phyloP scores from a whole-genome alignment of 2,113 vertebrate genomes.

The Chaetops frenatus region DNA sequence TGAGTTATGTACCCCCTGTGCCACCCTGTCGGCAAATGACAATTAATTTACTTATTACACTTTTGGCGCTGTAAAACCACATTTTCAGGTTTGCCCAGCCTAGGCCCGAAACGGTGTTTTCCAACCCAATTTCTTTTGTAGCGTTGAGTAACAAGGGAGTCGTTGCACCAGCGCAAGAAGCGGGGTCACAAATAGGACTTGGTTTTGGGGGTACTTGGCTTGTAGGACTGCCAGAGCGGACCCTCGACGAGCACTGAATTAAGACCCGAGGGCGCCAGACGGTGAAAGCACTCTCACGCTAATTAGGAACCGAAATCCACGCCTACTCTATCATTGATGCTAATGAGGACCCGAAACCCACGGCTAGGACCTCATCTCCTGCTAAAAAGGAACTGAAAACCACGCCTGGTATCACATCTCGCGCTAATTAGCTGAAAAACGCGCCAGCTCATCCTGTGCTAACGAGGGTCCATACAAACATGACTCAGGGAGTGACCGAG shows the following conservation, averaged over 20 bases:
- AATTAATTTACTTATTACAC: too few relatives aligned
- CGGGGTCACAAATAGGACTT: neutral
- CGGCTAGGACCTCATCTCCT: rapidly evolving
- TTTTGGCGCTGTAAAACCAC: too few relatives aligned
- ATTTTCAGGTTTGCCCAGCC: too few relatives aligned
- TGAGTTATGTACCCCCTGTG: rapidly evolving
- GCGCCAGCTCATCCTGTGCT: rapidly evolving
- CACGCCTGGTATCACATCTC: rapidly evolving
- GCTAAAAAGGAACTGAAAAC: rapidly evolving
- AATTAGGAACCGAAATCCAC: neutral
- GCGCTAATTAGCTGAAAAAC: neutral
- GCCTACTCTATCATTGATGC: rapidly evolving
- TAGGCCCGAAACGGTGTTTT: rapidly evolving
- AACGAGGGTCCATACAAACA: neutral
- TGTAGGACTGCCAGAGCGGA: rapidly evolving
- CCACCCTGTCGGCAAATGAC: too few relatives aligned
- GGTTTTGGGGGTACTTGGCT: neutral
- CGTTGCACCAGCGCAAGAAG: neutral
- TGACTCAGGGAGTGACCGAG: too few relatives aligned
- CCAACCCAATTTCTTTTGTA: rapidly evolving
- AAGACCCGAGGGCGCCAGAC: rapidly evolving
- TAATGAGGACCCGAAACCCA: rapidly evolving
- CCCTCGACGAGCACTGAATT: neutral
- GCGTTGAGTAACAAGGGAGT: neutral
- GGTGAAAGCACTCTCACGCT: rapidly evolving